Conservation (phyloP, 2,113 vertebrate genomes). For the Calidris pugnax region DNA sequence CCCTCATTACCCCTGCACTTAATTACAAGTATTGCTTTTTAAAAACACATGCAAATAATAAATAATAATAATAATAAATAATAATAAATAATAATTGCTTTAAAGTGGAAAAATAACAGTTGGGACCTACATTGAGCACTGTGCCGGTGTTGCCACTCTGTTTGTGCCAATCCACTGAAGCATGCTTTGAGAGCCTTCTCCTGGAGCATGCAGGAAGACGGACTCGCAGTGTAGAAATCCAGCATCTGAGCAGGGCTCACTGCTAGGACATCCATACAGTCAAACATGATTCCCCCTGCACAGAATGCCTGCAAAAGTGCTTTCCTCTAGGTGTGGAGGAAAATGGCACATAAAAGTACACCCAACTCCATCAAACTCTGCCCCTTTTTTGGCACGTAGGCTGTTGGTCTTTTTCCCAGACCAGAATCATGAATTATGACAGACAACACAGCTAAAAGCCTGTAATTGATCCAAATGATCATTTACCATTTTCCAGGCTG, state of each 20-base stretch:
- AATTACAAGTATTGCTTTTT: constrained; percentile 26
- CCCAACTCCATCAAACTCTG: constrained; percentile 97
- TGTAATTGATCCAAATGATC: constrained; percentile 87
- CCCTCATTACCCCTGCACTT: constrained; percentile 51
- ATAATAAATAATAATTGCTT: neutral
- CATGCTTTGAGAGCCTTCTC: constrained; percentile 92
- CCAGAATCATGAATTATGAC: constrained; percentile 91
- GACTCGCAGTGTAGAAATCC: constrained; percentile 90
- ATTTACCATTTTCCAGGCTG: constrained; percentile 85
- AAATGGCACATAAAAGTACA: constrained; percentile 85
- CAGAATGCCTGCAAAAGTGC: constrained; percentile 80
- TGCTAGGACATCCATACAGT: constrained; percentile 92
- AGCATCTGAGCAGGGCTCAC: constrained; percentile 88
- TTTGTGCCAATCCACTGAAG: constrained; percentile 90
- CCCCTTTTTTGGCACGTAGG: constrained; percentile 86
- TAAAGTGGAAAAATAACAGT: constrained; percentile 68
- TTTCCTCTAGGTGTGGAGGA: constrained; percentile 83
- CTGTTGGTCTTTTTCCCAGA: constrained; percentile 88
- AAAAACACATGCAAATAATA: constrained; percentile 69
- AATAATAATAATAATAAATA: neutral
- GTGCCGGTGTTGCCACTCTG: constrained; percentile 91
- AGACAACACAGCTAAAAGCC: constrained; percentile 84
- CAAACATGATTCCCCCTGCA: constrained; percentile 89
- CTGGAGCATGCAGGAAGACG: constrained; percentile 91
- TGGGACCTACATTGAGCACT: constrained; percentile 94